phyloP scores from a whole-genome alignment of 35 echinoderm and acorn worm species.

The Chiridota heheva region DNA sequence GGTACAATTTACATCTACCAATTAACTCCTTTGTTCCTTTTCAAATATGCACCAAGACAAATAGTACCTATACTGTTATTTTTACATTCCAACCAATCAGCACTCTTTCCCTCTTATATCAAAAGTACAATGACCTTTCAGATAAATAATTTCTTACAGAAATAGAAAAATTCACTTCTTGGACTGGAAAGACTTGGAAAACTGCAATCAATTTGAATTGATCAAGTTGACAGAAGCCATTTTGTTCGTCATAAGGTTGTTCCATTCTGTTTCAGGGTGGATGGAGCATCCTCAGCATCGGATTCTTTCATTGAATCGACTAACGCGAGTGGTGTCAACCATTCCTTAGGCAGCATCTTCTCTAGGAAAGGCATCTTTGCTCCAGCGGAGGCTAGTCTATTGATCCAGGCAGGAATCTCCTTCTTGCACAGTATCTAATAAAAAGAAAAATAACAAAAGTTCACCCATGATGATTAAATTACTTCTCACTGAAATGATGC shows the following conservation, averaged over 20 bases:
- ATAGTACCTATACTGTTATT: too few species aligned
- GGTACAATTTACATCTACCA: too few species aligned
- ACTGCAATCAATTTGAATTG: too few species aligned
- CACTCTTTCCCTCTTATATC: too few species aligned
- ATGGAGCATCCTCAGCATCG: slow-evolving; percentile 12
- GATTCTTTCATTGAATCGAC: slow-evolving; percentile 28
- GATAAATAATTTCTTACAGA: too few species aligned
- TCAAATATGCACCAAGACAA: too few species aligned
- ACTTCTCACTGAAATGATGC: background rate
- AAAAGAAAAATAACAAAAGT: background rate
- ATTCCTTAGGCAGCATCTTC: slow-evolving; percentile 94
- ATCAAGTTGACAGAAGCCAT: too few species aligned
- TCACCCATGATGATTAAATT: background rate
- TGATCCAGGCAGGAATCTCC: slow-evolving; percentile 95
- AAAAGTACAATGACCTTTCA: too few species aligned
- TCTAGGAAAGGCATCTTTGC: slow-evolving; percentile 94
- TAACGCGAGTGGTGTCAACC: slow-evolving; percentile 91
- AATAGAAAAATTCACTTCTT: too few species aligned
- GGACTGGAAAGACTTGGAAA: too few species aligned
- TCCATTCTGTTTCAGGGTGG: background rate
- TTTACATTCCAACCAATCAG: too few species aligned
- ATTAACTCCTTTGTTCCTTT: too few species aligned
- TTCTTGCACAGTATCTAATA: slow-evolving; percentile 84
- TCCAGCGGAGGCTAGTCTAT: slow-evolving; percentile 85
- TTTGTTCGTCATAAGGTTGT: slow-evolving; percentile 39